Base-by-base conservation (phyloP, 2,888 invertebrate genomes). In the Mesorhabditis belari region DNA sequence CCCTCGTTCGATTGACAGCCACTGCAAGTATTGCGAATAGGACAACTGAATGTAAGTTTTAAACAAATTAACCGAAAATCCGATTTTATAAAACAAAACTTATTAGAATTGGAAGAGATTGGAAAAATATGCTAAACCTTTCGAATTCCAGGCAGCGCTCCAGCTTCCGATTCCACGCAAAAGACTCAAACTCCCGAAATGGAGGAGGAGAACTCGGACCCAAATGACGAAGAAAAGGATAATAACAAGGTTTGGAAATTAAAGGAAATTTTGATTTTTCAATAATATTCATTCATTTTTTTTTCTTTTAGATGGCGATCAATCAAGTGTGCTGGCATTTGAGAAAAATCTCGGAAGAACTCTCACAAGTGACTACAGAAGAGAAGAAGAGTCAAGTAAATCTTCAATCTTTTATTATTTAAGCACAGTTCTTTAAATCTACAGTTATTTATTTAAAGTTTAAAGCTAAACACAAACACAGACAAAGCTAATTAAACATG, bases 131-230 rank as follows among this genome's bases (percentile, higher is more conserved):
- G 35, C 17, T 35, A 35, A 35, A 12, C 17, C 35, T 35, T 35
- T 9, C 44, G n/a, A 35, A 17, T 35, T 35, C 44, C n/a, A 35
- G 44, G 44, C 44, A 35, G 44, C 44, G 44, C 12, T 17, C n/a
- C n/a, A 35, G 44, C 12, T 9, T 35, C 44, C 12, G 44, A 35
- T n/a, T 35, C 44, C 12, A 35, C 44, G 12, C 44, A 35, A 35
- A 35, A 35, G 44, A 35, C 44, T 9, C 44, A 35, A n/a, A 35
- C 44, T 9, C 44, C 44, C 12, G 44, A 35, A 17, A 9, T 67
- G 24, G 70, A 70, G 24, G 72, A 73, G 54, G 70, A 73, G 28
- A 73, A 73, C 49, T 73, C 72, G n/a, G 72, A 73, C 23, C 64
- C 67, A 6, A 62, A 57, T 27, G 69, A 73, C 12, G 69, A 70